Evolutionary conservation across 2,797 vertebrate genomes (phyloP), one percentile per base, ranked within the genome.

Genomic region (Brachyrhaphis roseni): DNA sequence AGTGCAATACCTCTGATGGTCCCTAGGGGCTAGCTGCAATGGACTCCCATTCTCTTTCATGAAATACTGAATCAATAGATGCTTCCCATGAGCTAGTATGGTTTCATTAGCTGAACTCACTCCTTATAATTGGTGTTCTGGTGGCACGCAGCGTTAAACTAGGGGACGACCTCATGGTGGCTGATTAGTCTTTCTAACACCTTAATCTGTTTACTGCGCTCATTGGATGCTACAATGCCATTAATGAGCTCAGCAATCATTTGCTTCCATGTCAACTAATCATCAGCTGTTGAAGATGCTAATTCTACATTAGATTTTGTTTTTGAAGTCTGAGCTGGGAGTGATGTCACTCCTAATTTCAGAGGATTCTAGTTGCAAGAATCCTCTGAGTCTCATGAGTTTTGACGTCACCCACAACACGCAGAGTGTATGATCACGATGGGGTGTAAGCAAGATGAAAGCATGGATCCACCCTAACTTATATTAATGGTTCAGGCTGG

Each of bases 81-180:
- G 36, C 59, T 75, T 28, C 53, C 51, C 51, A 28, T 39, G 46
- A 73, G 72, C n/a, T n/a, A 18, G 15, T 4, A 7, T 20, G 26
- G 15, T 20, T 18, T 75, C 53, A 57, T 43, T 57, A 59, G 36
- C 39, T 59, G 23, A 39, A 66, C 62, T 34, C 2, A 20, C 16
- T 68, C 36, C 46, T 49, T 49, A 18, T 72, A 23, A 34, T 49
- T 31, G 43, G 8, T 31, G 28, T 20, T 31, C 72, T 51, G 72
- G 28, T 73, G 64, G 36, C 18, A 23, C 41, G 36, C 23, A 73
- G 47, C 5, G 34, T 73, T 73, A 51, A 73, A 51, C 28, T 47
- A 51, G 46, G 34, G 72, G 72, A 28, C 39, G 34, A 66, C 62
- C 62, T 66, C 62, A 66, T 66, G 62, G 62, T 66, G 62, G 18